phyloP scores from a whole-genome alignment of 1,140 invertebrate species.

The Ectropis grisescens region DNA sequence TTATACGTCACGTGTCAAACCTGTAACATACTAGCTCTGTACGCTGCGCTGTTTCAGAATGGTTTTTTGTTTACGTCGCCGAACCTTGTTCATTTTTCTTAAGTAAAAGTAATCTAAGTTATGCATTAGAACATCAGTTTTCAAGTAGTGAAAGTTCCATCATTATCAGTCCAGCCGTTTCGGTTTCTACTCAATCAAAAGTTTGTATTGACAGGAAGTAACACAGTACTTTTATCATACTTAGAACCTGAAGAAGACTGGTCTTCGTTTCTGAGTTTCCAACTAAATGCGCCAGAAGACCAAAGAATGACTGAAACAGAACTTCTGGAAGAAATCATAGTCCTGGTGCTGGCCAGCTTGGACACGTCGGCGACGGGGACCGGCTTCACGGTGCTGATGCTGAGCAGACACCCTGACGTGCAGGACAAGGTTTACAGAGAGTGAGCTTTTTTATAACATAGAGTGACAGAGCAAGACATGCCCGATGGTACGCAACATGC shows the following conservation, averaged over 20 bases:
- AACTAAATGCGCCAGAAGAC: slow-evolving; percentile 5
- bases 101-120: too few relatives aligned
- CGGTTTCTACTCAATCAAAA: not conserved
- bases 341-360: slow-evolving; percentile 15
- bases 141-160: too few relatives aligned
- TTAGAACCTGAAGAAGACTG: slow-evolving; percentile 1
- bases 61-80: not conserved
- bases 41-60: too few relatives aligned
- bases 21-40: too few relatives aligned
- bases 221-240: not conserved
- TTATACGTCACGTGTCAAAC: too few relatives aligned
- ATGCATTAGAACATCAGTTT: too few relatives aligned
- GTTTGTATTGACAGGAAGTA: slow-evolving; percentile 1
- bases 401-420: slow-evolving; percentile 15
- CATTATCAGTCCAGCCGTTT: too few relatives aligned
- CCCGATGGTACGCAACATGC: too few relatives aligned
- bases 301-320: slow-evolving; percentile 8
- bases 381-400: slow-evolving; percentile 8
- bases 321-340: slow-evolving; percentile 16
- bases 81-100: too few relatives aligned
- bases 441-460: too few relatives aligned
- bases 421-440: slow-evolving; percentile 22
- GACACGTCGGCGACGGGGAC: slow-evolving; percentile 19
- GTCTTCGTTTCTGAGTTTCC: slow-evolving; percentile 14
- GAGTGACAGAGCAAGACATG: too few relatives aligned